These are phyloP conservation scores for Drosophila takahashii DNA, from an alignment of 1,140 invertebrate genomes.

Conservation along the genomic window DNA sequence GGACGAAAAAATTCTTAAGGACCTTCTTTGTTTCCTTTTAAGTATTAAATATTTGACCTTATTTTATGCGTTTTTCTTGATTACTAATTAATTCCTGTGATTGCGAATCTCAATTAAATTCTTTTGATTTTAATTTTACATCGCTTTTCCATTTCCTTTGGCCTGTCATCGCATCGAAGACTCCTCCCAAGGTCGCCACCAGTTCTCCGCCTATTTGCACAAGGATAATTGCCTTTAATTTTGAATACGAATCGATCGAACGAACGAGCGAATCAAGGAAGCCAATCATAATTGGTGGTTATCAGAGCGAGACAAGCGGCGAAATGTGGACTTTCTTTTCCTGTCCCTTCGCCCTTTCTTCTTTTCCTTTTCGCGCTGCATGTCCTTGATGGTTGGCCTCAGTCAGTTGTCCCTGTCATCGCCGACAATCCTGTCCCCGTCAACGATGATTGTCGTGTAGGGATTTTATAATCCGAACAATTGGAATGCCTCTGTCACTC, in stretches of 20 bases:
- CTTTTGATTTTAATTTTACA: slow-evolving; percentile 6
- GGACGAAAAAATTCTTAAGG: no score
- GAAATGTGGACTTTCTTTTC: slow-evolving; percentile 24
- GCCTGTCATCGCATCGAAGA: slow-evolving; percentile 9
- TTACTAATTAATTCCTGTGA: slow-evolving; percentile 3
- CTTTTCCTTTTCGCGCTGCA: not conserved
- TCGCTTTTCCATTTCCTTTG: slow-evolving; percentile 27
- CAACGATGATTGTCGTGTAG: slow-evolving; percentile 55
- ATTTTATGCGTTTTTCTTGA: not conserved
- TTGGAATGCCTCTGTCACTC: slow-evolving; percentile 56
- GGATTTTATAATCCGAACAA: slow-evolving; percentile 77
- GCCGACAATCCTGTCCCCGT: slow-evolving; percentile 62
- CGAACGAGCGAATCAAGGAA: slow-evolving; percentile 29
- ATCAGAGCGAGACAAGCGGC: slow-evolving; percentile 31
- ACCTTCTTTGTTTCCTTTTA: no score
- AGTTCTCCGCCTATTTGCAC: slow-evolving; percentile 53
- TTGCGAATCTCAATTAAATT: slow-evolving; percentile 6
- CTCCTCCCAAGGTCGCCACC: slow-evolving; percentile 31
- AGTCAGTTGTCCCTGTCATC: slow-evolving; percentile 52
- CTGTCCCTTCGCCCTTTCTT: slow-evolving; percentile 10
- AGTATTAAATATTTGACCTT: not conserved
- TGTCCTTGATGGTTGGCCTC: slow-evolving; percentile 35
- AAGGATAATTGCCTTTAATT: slow-evolving; percentile 76
- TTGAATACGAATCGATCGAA: slow-evolving; percentile 52
- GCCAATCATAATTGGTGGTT: slow-evolving; percentile 63